These are phyloP conservation scores for Orius laevigatus DNA, from an alignment of 1,140 invertebrate species.

Conservation along the genomic window DNA sequence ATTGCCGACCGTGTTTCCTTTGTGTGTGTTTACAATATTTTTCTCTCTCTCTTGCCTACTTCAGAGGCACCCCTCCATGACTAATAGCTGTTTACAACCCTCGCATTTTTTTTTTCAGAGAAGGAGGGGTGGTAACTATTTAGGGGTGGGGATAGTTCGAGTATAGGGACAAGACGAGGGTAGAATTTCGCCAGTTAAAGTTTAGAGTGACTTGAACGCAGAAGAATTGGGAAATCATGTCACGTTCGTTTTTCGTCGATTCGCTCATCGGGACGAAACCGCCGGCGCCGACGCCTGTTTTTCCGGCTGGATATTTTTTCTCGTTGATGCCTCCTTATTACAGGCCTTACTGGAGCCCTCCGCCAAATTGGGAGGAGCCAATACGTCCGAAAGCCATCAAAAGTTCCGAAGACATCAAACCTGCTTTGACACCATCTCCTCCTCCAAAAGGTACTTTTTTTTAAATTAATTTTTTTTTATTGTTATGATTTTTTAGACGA, in stretches of 20 bases:
- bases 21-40: constrained; percentile 8
- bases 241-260: constrained; percentile 20
- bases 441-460: constrained; percentile 1
- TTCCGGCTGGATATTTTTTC: constrained; percentile 10
- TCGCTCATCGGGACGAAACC: constrained; percentile 17
- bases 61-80: constrained; percentile 1
- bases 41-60: neutral
- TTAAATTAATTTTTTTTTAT: neutral
- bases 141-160: constrained; percentile 4
- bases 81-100: constrained; percentile 12
- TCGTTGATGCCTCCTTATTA: constrained; percentile 6
- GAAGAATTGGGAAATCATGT: constrained; percentile 14
- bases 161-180: too few relatives aligned
- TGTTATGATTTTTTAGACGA: constrained; percentile 8
- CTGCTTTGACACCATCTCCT: constrained; percentile 1
- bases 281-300: constrained; percentile 8
- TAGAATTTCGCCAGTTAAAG: neutral
- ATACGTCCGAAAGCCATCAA: constrained; percentile 8
- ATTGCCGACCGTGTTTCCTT: constrained; percentile 2
- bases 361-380: constrained; percentile 5
- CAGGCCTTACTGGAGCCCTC: constrained; percentile 9
- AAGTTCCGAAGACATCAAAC: constrained; percentile 5
- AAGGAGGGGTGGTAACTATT: neutral
- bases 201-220: constrained; percentile 6
- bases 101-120: neutral